A percentile compares a stretch with the other conserved stretches of the same genome.
These are phyloP conservation scores for Perognathus longimembris DNA, from an alignment of 2,113 vertebrate species.

Conservation along the genomic window DNA sequence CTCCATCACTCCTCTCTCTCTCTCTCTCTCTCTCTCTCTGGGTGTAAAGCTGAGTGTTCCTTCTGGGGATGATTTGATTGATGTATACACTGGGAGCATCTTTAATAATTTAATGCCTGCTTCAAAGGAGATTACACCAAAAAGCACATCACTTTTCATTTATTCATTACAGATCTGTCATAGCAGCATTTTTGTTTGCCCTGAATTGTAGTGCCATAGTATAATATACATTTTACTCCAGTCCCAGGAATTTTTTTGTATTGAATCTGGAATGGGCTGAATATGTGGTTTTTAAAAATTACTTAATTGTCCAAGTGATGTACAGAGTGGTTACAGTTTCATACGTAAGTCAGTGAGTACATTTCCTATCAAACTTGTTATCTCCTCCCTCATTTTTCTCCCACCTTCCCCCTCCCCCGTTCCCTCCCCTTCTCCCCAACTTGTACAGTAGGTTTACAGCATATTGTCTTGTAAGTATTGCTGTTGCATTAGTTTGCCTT, in stretches of 20 bases:
- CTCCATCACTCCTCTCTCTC: not conserved
- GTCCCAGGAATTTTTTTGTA: slow-evolving; percentile 69
- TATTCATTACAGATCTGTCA: slow-evolving; percentile 70
- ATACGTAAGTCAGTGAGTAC: too few species aligned
- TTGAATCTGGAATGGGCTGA: too few species aligned
- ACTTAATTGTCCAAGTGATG: too few species aligned
- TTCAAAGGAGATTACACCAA: slow-evolving; percentile 79
- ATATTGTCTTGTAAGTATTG: too few species aligned
- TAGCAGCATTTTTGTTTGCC: slow-evolving; percentile 49
- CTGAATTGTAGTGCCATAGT: slow-evolving; percentile 52
- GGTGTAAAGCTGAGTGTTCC: slow-evolving; percentile 51
- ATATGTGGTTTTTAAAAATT: too few species aligned
- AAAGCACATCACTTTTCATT: slow-evolving; percentile 75
- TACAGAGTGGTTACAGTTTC: too few species aligned
- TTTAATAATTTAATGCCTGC: slow-evolving; percentile 69
- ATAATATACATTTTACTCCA: slow-evolving; percentile 60
- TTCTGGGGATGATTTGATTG: slow-evolving; percentile 68
- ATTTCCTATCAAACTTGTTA: too few species aligned
- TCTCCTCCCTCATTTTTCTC: too few species aligned
- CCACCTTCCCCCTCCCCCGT: too few species aligned
- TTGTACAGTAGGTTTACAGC: too few species aligned
- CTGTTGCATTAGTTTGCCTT: too few species aligned
- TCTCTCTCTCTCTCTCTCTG: not conserved
- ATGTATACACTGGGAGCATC: slow-evolving; percentile 72
- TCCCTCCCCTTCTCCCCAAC: too few species aligned